Percentiles rank a stretch among this genome's conserved stretches.
These are phyloP conservation scores for Andrena cerasifolii DNA, from an alignment of 1,140 invertebrate species.

Conservation along the genomic window DNA sequence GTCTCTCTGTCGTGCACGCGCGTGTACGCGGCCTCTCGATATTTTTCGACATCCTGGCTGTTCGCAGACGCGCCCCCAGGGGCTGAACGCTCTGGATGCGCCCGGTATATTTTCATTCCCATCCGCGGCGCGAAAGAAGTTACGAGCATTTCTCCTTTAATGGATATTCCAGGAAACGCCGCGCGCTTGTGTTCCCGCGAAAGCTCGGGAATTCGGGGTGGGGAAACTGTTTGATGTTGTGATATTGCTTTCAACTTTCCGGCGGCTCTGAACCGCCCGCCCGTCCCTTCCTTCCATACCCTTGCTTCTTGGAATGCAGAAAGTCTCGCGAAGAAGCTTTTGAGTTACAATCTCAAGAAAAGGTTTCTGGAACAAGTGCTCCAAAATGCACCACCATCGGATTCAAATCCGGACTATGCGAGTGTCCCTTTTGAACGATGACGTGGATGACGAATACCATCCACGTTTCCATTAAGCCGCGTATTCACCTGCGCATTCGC, in stretches of 20 bases:
- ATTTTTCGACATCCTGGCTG: conserved; percentile 38
- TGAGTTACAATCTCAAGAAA: no score
- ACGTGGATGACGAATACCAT: no score
- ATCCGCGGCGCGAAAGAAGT: conserved; percentile 18
- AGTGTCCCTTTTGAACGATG: no score
- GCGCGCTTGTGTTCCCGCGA: neutral
- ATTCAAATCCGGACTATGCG: no score
- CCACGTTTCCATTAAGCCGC: no score
- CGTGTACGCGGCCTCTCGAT: neutral
- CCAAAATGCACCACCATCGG: no score
- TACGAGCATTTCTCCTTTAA: conserved; percentile 46
- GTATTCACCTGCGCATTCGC: no score
- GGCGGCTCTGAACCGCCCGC: neutral
- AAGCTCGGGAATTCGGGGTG: conserved; percentile 3
- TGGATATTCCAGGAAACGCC: conserved; percentile 36
- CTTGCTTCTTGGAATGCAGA: conserved; percentile 8
- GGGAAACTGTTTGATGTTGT: conserved; percentile 33
- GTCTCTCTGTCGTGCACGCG: neutral
- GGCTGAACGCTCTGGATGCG: neutral
- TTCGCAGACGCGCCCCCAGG: neutral
- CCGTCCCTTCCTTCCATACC: no score
- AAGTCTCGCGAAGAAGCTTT: neutral
- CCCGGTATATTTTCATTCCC: conserved; percentile 53
- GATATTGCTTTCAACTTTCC: neutral
- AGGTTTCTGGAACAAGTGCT: no score